Evolutionary conservation across 1,140 invertebrate genomes (phyloP).

Genomic region (Campoletis sonorensis): DNA sequence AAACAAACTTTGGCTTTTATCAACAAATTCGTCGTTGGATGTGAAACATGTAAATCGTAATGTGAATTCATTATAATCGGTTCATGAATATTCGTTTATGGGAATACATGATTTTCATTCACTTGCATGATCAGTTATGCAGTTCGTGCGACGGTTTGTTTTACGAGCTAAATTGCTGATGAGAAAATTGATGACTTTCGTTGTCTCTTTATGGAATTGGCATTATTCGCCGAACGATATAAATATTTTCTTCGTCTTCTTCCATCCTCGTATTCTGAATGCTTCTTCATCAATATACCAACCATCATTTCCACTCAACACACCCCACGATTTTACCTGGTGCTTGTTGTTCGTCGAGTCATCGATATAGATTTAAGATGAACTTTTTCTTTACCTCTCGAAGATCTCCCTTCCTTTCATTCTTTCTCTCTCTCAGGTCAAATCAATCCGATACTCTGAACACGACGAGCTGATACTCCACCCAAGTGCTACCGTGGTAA

Average conservation of each 20-base stretch:
- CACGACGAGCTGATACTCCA: constrained; percentile 19
- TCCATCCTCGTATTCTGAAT: not conserved
- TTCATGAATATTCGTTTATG: no score
- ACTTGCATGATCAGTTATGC: not conserved
- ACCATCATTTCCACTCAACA: constrained; percentile 34
- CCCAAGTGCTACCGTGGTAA: not conserved
- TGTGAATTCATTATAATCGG: not conserved
- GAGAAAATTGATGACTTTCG: constrained; percentile 5
- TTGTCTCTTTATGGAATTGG: constrained; percentile 23
- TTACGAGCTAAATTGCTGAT: not conserved
- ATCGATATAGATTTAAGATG: not conserved
- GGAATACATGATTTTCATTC: not conserved
- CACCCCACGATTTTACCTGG: constrained; percentile 28
- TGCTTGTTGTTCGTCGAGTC: not conserved
- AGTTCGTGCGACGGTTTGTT: not conserved
- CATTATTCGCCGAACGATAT: constrained; percentile 27
- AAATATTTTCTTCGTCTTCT: constrained; percentile 49
- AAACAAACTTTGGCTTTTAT: no score
- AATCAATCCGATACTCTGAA: constrained; percentile 41
- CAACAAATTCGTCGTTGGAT: no score
- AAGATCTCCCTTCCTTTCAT: not conserved
- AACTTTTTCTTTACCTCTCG: constrained; percentile 4
- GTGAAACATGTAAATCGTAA: not conserved
- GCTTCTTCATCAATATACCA: constrained; percentile 29
- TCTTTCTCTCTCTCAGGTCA: constrained; percentile 11